phyloP scores from a whole-genome alignment of 2,888 invertebrate species.

The Brachypalpus laphriformis region DNA sequence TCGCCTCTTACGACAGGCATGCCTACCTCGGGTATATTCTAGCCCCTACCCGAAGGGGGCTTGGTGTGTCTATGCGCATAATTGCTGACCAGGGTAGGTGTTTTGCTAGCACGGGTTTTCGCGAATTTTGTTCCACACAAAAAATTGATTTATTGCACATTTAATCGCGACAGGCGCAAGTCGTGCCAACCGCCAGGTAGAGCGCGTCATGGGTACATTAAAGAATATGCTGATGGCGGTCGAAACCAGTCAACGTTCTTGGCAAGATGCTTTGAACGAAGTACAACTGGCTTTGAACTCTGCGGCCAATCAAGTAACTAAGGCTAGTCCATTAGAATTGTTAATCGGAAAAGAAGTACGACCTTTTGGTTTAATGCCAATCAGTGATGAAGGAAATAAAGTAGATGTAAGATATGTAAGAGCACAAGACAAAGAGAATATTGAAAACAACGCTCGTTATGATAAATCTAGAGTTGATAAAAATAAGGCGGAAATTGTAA shows the following conservation, averaged over 20 bases:
- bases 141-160: constrained; percentile 60
- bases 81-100: too few relatives aligned
- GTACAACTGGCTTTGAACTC: constrained; percentile 53
- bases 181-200: constrained; percentile 67
- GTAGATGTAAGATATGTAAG: constrained; percentile 6
- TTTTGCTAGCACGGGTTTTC: too few relatives aligned
- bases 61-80: constrained; percentile 4
- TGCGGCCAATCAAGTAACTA: constrained; percentile 26
- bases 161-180: constrained; percentile 59
- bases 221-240: constrained; percentile 61
- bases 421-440: too few relatives aligned
- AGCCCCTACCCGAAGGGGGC: constrained; percentile 17
- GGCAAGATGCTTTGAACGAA: constrained; percentile 60
- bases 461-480: neutral
- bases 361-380: constrained; percentile 20
- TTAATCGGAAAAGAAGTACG: constrained; percentile 27
- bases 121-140: constrained; percentile 53
- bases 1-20: constrained; percentile 32
- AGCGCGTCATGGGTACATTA: constrained; percentile 54
- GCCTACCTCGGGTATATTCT: constrained; percentile 12
- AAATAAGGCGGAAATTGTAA: too few relatives aligned
- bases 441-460: too few relatives aligned
- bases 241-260: constrained; percentile 63
- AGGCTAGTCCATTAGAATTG: constrained; percentile 29
- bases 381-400: constrained; percentile 22